A percentile compares a stretch with the other conserved stretches of the same genome.
phyloP scores from a whole-genome alignment of 2,113 vertebrate genomes.

The Montifringilla adamsi region DNA sequence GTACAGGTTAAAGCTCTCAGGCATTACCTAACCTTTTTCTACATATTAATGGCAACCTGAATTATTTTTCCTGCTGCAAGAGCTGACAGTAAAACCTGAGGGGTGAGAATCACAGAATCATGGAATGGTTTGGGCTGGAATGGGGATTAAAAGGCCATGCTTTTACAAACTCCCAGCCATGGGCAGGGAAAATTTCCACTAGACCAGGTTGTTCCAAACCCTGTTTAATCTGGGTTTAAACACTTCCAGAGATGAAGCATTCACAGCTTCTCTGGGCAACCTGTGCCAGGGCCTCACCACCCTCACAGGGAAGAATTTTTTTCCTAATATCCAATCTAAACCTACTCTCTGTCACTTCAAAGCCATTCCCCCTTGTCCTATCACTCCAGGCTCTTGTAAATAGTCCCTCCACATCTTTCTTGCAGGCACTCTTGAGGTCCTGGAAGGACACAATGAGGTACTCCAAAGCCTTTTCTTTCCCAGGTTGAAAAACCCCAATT shows the following conservation, averaged over 20 bases:
- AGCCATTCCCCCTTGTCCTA: neutral
- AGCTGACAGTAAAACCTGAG: neutral
- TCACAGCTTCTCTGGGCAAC: neutral
- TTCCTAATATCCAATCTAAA: neutral
- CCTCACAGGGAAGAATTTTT: neutral
- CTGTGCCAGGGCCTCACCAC: neutral
- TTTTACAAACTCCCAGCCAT: neutral
- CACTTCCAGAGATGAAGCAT: neutral
- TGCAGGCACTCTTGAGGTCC: neutral
- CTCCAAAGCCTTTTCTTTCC: neutral
- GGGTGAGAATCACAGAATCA: neutral
- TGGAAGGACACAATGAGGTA: neutral
- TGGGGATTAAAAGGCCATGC: accelerated
- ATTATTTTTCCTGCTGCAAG: neutral
- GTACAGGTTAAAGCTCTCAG: neutral
- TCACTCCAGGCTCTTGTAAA: neutral
- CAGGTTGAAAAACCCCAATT: neutral
- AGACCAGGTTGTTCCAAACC: accelerated
- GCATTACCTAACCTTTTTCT: neutral
- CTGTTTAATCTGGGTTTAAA: accelerated
- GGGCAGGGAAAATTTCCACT: neutral
- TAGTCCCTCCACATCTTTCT: neutral
- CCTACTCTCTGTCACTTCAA: neutral
- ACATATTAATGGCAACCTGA: neutral
- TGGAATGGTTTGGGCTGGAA: neutral